Evolutionary conservation across 2,797 vertebrate genomes (phyloP).

Genomic region (Nyctibius grandis): DNA sequence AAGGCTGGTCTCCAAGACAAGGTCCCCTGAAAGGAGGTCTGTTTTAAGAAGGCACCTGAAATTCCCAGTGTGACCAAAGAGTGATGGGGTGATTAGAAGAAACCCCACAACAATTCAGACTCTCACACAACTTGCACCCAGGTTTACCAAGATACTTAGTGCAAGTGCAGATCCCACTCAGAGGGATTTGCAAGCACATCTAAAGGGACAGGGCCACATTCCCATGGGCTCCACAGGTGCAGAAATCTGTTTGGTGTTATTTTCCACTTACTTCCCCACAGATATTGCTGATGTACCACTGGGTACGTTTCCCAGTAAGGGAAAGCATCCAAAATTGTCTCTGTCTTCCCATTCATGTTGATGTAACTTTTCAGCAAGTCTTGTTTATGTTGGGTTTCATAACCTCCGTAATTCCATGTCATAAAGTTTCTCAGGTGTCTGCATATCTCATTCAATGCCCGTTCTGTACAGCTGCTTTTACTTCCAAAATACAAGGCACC

Average conservation of each 20-base stretch:
- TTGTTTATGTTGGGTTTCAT: background rate
- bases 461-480: background rate
- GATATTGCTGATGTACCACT: background rate
- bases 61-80: background rate
- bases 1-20: background rate
- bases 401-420: background rate
- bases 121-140: background rate
- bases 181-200: background rate
- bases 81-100: background rate
- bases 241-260: background rate
- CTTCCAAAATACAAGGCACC: background rate
- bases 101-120: background rate
- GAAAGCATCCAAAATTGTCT: background rate
- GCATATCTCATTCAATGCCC: background rate
- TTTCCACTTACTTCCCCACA: background rate
- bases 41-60: background rate
- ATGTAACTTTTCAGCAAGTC: background rate
- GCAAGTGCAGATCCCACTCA: background rate
- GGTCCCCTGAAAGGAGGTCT: no score
- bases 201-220: background rate
- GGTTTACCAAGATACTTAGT: background rate
- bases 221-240: background rate
- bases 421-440: background rate
- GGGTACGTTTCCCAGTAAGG: background rate
- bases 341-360: background rate